A percentile compares a stretch with the other conserved stretches of the same genome.
phyloP scores from a whole-genome alignment of 2,113 vertebrate species.

The Hirundichthys speculiger region DNA sequence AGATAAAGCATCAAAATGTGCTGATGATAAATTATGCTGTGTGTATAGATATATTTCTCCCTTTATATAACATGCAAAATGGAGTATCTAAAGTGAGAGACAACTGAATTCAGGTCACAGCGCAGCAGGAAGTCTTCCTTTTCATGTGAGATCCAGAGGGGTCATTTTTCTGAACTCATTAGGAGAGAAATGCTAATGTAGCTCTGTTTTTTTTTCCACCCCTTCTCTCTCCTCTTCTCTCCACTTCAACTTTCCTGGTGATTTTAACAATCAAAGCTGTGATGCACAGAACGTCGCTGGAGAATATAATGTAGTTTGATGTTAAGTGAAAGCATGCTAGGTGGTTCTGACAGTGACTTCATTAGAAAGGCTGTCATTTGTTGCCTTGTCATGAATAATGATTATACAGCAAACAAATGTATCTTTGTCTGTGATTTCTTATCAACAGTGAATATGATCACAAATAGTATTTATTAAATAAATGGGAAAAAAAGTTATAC shows the following conservation, averaged over 20 bases:
- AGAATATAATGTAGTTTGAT: conserved; percentile 41
- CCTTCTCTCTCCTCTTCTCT: conserved; percentile 28
- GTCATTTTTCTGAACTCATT: conserved; percentile 90
- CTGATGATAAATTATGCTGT: conserved; percentile 73
- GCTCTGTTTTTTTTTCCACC: conserved; percentile 37
- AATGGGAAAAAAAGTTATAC: too few relatives aligned
- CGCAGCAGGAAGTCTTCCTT: conserved; percentile 85
- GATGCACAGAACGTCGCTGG: conserved; percentile 10
- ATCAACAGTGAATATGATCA: too few relatives aligned
- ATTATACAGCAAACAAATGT: too few relatives aligned
- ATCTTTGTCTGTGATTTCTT: too few relatives aligned
- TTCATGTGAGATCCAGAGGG: conserved; percentile 91
- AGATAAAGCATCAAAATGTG: conserved; percentile 37
- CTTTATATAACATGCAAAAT: conserved; percentile 81
- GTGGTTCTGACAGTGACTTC: conserved; percentile 49
- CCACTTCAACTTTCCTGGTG: conserved; percentile 49
- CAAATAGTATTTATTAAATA: too few relatives aligned
- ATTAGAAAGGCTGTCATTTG: conserved; percentile 44
- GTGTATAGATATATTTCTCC: conserved; percentile 68
- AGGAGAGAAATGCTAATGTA: conserved; percentile 87
- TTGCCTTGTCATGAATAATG: conserved; percentile 25
- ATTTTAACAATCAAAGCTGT: conserved; percentile 44
- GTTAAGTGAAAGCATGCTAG: conserved; percentile 34
- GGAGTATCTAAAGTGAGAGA: conserved; percentile 78
- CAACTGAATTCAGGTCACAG: conserved; percentile 87